phyloP scores from a whole-genome alignment of 2,797 vertebrate genomes.

The Leptatherina wallacei region DNA sequence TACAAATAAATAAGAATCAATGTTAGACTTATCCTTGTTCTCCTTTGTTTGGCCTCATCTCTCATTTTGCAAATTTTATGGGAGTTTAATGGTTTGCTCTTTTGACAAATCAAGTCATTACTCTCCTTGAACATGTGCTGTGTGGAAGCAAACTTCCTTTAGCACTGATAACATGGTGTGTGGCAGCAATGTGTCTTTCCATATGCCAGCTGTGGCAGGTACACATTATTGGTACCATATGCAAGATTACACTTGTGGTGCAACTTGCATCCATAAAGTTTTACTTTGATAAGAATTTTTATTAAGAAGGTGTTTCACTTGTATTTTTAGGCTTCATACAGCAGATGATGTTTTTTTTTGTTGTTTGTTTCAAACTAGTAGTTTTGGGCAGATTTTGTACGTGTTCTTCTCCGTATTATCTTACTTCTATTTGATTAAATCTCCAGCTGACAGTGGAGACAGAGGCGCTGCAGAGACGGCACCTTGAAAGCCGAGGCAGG shows the following conservation, averaged over 20 bases:
- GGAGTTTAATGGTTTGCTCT: conserved; percentile 48
- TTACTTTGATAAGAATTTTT: conserved; percentile 49
- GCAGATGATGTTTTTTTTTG: neutral
- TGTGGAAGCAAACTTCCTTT: conserved; percentile 62
- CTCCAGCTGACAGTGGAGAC: conserved; percentile 85
- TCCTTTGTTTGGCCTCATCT: neutral
- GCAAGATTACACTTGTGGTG: conserved; percentile 54
- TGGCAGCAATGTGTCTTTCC: conserved; percentile 55
- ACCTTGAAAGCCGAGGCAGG: conserved; percentile 78
- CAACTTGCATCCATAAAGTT: conserved; percentile 67
- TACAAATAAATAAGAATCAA: neutral
- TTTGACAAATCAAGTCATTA: conserved; percentile 60
- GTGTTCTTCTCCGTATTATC: conserved; percentile 50
- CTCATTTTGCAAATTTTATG: conserved; percentile 60
- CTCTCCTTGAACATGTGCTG: conserved; percentile 74
- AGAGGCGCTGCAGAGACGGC: conserved; percentile 70
- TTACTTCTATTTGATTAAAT: conserved; percentile 84
- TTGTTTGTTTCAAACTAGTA: neutral
- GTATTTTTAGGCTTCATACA: conserved; percentile 10
- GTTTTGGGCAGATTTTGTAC: conserved; percentile 30
- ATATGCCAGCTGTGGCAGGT: conserved; percentile 72
- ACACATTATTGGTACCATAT: conserved; percentile 51
- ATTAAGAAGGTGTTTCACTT: neutral
- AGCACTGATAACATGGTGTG: conserved; percentile 67
- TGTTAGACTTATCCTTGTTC: neutral